Evolutionary conservation across 2,888 invertebrate genomes (phyloP).

Genomic region (Drosophila conformis): DNA sequence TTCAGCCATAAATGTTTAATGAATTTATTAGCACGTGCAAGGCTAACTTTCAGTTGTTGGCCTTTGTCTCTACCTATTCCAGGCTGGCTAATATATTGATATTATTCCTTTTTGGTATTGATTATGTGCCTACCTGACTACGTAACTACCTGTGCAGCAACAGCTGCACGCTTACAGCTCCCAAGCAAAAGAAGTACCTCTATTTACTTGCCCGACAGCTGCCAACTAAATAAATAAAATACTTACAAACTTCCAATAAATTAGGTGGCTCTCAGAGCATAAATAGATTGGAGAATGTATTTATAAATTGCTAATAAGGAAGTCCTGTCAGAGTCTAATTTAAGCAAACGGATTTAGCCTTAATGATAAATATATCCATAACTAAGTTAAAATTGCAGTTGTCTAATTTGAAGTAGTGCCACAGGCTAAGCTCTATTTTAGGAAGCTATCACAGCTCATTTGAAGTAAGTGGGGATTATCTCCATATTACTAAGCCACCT

Average conservation of each 20-base stretch:
- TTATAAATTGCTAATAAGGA: slow-evolving; percentile 2
- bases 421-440: neutral
- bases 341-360: neutral
- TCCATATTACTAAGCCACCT: neutral
- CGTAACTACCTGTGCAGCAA: slow-evolving; percentile 18
- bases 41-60: slow-evolving; percentile 2
- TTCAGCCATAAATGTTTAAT: slow-evolving; percentile 70
- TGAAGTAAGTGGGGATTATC: neutral
- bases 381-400: neutral
- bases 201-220: slow-evolving; percentile 26
- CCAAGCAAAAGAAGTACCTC: neutral
- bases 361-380: neutral
- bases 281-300: neutral
- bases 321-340: neutral
- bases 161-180: neutral
- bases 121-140: slow-evolving; percentile 38
- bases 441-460: neutral
- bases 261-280: neutral
- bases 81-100: slow-evolving; percentile 46
- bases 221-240: slow-evolving; percentile 39
- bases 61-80: slow-evolving; percentile 25
- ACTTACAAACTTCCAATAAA: slow-evolving; percentile 19
- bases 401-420: neutral
- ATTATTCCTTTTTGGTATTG: slow-evolving; percentile 40
- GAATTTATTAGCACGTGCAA: slow-evolving; percentile 75